Evolutionary conservation across 2,113 vertebrate genomes (phyloP).

Genomic region (Gobio gobio): DNA sequence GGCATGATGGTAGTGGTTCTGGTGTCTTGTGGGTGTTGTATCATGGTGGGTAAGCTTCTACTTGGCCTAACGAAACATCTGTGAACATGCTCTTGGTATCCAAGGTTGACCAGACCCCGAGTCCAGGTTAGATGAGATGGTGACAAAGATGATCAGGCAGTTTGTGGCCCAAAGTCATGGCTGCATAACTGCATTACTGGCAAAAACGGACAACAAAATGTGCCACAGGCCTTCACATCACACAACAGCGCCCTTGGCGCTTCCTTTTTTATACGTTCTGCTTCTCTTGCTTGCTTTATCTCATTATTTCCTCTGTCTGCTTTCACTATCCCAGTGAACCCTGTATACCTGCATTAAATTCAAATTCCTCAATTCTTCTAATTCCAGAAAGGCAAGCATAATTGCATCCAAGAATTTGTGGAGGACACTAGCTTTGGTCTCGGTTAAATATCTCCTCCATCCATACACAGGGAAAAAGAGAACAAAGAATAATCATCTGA

Average conservation of each 20-base stretch:
- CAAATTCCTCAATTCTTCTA: background rate
- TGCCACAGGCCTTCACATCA: background rate
- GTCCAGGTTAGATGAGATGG: background rate
- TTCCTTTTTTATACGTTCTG: background rate
- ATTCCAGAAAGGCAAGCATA: conserved; percentile 1
- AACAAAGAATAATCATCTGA: conserved; percentile 1
- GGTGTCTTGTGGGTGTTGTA: background rate
- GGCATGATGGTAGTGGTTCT: background rate
- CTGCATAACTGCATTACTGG: background rate
- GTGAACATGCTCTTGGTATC: conserved; percentile 2
- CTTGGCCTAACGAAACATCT: background rate
- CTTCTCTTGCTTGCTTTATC: background rate
- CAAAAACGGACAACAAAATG: conserved; percentile 12
- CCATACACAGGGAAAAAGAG: background rate
- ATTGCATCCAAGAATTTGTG: background rate
- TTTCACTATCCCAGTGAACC: background rate
- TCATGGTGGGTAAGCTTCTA: background rate
- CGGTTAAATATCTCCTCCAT: background rate
- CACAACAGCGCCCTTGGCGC: background rate
- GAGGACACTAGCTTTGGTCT: background rate
- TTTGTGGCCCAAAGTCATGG: background rate
- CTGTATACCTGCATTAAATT: background rate
- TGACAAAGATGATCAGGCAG: conserved; percentile 19
- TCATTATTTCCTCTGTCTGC: conserved; percentile 3
- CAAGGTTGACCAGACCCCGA: conserved; percentile 22